Base-by-base conservation (phyloP, 53 echinoderm and acorn worm species). In the Astropecten irregularis region DNA sequence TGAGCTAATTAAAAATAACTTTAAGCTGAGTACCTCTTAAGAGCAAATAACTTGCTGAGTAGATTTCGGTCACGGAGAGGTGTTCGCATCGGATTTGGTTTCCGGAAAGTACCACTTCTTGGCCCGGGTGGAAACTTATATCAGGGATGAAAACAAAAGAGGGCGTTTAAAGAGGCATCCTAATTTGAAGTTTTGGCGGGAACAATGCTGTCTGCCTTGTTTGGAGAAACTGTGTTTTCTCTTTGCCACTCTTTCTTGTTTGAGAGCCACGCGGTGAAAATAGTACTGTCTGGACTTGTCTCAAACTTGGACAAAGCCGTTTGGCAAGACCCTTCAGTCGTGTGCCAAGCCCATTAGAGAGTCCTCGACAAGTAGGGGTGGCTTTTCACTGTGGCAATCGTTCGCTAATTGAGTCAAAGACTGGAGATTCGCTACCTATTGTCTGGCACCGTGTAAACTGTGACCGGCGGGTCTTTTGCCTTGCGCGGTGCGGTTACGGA, bases 101-200 rank as follows among this genome's bases (percentile, higher is more conserved):
- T 15, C 62, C 47, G 79, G 79, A 62, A 79, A 79, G 61, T 79
- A 79, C 79, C 79, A 79, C 79, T 79, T 62, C 79, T 62, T 44
- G 10, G 16, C 46, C 63, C 18, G 79, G 79, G 63, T 79, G 44
- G 62, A 40, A 68, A 60, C 61, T 47, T 79, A 61, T 79, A 79
- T 48, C 79, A 13, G 19, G n/a, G 62, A 2, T 61, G 22, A 18
- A 48, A 62, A 33, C 35, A 79, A 79, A 61, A 40, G 46, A 33
- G 79, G 62, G 40, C 46, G 47, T 79, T 44, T 60, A 58, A 58
- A 79, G 57, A 62, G 62, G 79, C 79, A 46, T 79, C 79, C 33
- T 48, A 21, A 57, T 62, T 58, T 62, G 40, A 30, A 74, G 5
- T 46, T 79, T 79, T 63, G 79, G 79, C 61, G 79, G 48, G 79